Percentiles rank a stretch among this genome's conserved stretches.
Conservation (phyloP, 1,140 invertebrate genomes). For the Ditylenchus dipsaci region DNA sequence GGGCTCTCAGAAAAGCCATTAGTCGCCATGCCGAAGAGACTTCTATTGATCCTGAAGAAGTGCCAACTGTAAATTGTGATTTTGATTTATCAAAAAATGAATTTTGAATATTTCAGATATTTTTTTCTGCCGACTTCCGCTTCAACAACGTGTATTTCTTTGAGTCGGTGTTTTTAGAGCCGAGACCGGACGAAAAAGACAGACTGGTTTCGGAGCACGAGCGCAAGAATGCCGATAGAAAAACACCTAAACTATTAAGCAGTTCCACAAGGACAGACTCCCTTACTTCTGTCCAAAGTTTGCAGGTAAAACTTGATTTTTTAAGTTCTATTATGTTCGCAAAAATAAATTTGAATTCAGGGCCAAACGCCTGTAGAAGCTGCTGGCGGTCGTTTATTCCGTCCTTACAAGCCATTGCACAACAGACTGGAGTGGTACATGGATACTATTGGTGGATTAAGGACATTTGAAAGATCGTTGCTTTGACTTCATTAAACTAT, state of each 20-base stretch:
- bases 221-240: background rate
- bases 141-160: constrained; percentile 78
- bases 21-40: constrained; percentile 25
- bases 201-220: constrained; percentile 32
- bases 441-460: constrained; percentile 42
- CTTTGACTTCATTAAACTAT: too few species aligned
- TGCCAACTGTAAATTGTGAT: constrained; percentile 66
- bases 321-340: constrained; percentile 14
- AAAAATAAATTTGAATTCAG: constrained; percentile 15
- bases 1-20: constrained; percentile 34
- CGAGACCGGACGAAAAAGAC: constrained; percentile 27
- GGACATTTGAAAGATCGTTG: too few species aligned
- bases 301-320: constrained; percentile 18
- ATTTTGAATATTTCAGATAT: too few species aligned
- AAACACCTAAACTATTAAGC: constrained; percentile 9
- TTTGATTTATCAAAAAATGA: background rate
- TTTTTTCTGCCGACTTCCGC: constrained; percentile 75
- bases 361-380: constrained; percentile 33
- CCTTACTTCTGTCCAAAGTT: constrained; percentile 32
- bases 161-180: constrained; percentile 74
- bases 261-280: constrained; percentile 17
- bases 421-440: constrained; percentile 49
- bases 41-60: constrained; percentile 62
- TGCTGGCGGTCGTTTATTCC: constrained; percentile 42
- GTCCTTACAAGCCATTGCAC: constrained; percentile 43